Base-by-base conservation (phyloP, 2,888 invertebrate genomes). In the Dolichomitus sp. region DNA sequence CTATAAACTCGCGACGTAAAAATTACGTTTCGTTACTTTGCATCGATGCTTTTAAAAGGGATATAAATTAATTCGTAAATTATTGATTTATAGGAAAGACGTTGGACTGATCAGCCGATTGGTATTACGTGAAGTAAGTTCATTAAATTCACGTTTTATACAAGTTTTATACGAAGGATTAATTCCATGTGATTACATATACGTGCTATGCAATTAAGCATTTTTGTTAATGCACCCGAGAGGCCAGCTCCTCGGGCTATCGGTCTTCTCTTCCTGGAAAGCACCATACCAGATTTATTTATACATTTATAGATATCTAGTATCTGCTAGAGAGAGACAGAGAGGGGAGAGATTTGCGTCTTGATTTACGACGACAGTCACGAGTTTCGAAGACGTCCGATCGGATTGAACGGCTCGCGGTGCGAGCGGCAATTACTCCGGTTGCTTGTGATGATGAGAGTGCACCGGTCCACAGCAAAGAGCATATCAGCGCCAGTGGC, bases 321-420 rank as follows among this genome's bases (percentile, higher is more conserved):
- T 48, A 14, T 59, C 45, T 33, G 33, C 40, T 33, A 68, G 50
- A 30, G 82, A 37, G 66, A 27, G 70, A 59, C 45, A 40, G 72
- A 66, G 30, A 40, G 12, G n/a, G 23, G 50, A 30, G 74, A 82
- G 74, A 70, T 76, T 83, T 68, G 68, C 66, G 65, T 75, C 79
- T 80, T 83, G 83, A 83, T 83, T 83, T 83, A 83, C 79, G 79
- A 83, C 79, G 83, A 83, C 83, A 76, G 66, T 76, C 83, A 54
- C 75, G 83, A 75, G 83, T 79, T 83, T 83, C 83, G 80, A 59
- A 79, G 79, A 83, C 83, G 83, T 76, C 80, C 61, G 83, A 79
- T 79, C 79, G 75, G 80, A 83, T 83, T 83, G 79, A 79, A 76
- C 78, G 70, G 48, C 48, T 48, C 48, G 69, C 66, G 61, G 48